A percentile compares a stretch with the other conserved stretches of the same genome.
Conservation (phyloP, 2,113 vertebrate genomes). For the Xiphophorus hellerii region DNA sequence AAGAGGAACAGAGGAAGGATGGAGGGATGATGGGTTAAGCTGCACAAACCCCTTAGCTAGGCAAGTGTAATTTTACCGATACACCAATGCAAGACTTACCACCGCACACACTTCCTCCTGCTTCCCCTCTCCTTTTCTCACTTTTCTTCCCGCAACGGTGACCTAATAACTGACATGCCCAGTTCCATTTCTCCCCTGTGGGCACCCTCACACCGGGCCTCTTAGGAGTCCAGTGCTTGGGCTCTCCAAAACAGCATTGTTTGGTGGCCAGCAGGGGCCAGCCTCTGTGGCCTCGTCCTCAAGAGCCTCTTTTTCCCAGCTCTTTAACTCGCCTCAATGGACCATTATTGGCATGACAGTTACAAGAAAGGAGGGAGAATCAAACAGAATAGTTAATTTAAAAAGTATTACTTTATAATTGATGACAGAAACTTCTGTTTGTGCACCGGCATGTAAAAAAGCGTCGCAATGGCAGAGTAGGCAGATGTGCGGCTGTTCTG, state of each 20-base stretch:
- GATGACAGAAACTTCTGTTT: conserved; percentile 1
- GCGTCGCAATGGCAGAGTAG: background rate
- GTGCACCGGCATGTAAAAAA: conserved; percentile 15
- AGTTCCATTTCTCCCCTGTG: conserved; percentile 54
- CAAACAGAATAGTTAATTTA: conserved; percentile 58
- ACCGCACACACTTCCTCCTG: conserved; percentile 38
- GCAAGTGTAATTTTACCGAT: conserved; percentile 68
- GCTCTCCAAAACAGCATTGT: conserved; percentile 81
- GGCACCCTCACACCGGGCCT: conserved; percentile 61
- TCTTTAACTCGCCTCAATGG: conserved; percentile 70
- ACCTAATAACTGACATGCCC: conserved; percentile 80
- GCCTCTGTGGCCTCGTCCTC: conserved; percentile 57
- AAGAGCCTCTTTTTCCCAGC: conserved; percentile 56
- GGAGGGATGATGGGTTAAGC: conserved; percentile 67
- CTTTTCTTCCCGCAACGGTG: conserved; percentile 40
- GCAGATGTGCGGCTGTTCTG: conserved; percentile 38
- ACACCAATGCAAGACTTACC: conserved; percentile 38
- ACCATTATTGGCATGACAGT: conserved; percentile 73
- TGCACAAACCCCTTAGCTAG: conserved; percentile 61
- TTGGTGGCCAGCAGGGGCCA: conserved; percentile 80
- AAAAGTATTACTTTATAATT: conserved; percentile 68
- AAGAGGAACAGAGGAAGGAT: conserved; percentile 17
- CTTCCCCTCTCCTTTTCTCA: conserved; percentile 18
- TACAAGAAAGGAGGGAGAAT: conserved; percentile 70
- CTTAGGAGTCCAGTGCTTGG: conserved; percentile 67